Conservation (phyloP, 2,797 vertebrate genomes). For the Otolemur crassicaudatus region DNA sequence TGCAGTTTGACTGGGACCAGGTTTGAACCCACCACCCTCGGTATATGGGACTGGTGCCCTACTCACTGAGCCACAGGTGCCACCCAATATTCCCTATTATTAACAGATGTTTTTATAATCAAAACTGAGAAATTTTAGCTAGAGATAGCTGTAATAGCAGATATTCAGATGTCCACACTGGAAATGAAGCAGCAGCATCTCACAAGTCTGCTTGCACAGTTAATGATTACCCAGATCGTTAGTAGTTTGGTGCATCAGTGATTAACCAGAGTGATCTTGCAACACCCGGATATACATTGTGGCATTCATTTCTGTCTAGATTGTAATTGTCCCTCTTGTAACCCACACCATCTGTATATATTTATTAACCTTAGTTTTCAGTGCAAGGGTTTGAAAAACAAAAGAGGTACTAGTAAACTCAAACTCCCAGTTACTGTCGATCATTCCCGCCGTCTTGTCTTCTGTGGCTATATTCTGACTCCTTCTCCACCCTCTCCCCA, state of each 20-base stretch:
- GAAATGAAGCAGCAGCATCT: neutral
- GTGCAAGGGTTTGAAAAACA: neutral
- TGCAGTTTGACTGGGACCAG: no score
- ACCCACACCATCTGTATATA: neutral
- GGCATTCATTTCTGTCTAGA: neutral
- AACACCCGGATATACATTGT: accelerated
- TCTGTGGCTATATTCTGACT: neutral
- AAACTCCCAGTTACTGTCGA: neutral
- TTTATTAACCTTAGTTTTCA: neutral
- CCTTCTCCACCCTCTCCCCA: neutral
- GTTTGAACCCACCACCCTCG: no score
- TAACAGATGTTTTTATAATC: neutral
- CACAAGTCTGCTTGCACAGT: neutral
- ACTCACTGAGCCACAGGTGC: no score
- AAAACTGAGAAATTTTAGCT: neutral
- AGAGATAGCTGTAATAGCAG: neutral
- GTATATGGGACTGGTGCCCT: no score
- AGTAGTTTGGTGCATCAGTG: neutral
- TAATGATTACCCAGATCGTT: neutral
- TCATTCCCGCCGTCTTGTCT: neutral
- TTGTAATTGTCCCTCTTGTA: neutral
- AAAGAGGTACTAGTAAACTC: neutral
- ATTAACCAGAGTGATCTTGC: neutral
- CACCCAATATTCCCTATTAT: neutral
- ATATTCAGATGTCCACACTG: neutral